Evolutionary conservation across 1,140 invertebrate genomes (phyloP), one percentile per base, ranked within the genome.

Genomic region (Diuraphis noxia): DNA sequence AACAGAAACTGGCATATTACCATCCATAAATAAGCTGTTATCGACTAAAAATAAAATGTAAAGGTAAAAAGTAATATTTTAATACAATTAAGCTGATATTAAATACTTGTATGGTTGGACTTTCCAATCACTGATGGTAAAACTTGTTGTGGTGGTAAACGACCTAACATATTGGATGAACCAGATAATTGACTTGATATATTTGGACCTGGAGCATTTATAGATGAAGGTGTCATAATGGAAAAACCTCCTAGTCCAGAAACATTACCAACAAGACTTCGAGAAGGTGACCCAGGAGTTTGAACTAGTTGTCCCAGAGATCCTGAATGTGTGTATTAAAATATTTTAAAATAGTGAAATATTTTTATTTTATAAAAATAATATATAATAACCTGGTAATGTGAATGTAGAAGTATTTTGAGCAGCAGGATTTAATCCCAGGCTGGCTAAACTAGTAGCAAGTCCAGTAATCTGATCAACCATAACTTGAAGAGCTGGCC

Each of bases 231-330:
- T 94, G 97, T 95, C 23, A 97, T 94, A 36, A 91, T 91, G 38
- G 89, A 91, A 40, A 91, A 91, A n/a, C 88, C 63, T 40, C 88
- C 63, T 79, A 52, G 77, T 19, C 77, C 89, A 38, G 89, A 82
- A 30, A 46, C 21, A 91, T 91, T 91, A 38, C 89, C 34, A 38
- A 91, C n/a, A 30, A 40, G 19, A 89, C 34, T 91, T 84, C 97
- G 95, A 1, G 97, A 98, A 0, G 98, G 98, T 52, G 98, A 98
- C 2, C 97, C 97, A 63, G 97, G 97, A 36, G 96, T 95, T 30
- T 96, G 95, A 25, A 97, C 96, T 40, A 97, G 94, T 82, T 95
- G 96, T 38, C 96, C 96, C 36, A 96, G 93, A 79, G 95, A 95
- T 34, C 96, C 96, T 90, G 56, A 72, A 72, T 72, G 17, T 72